phyloP scores from a whole-genome alignment of 2,888 invertebrate genomes.

The Melanotus villosus region DNA sequence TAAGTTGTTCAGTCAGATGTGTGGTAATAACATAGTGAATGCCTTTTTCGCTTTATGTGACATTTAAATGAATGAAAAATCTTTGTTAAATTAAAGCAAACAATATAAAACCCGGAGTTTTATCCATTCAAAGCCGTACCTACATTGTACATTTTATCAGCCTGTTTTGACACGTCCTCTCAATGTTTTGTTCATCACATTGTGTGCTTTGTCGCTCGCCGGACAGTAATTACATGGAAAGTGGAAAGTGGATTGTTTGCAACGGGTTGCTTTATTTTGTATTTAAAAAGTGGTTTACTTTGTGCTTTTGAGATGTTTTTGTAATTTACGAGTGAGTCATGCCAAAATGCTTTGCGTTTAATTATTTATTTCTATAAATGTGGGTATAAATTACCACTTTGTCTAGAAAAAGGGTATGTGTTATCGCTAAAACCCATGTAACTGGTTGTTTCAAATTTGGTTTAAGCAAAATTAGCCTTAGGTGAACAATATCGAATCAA shows the following conservation, averaged over 20 bases:
- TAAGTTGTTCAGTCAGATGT: neutral
- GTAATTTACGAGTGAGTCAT: neutral
- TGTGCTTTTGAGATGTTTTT: conserved; percentile 26
- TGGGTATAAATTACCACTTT: neutral
- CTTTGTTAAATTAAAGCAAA: conserved; percentile 28
- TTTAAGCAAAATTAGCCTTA: no score
- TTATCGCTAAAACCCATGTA: no score
- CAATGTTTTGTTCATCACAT: conserved; percentile 43
- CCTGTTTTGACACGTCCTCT: conserved; percentile 41
- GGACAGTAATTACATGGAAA: conserved; percentile 44
- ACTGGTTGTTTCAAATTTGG: no score
- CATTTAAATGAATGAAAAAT: conserved; percentile 20
- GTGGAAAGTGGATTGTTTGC: conserved; percentile 37
- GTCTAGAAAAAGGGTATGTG: no score
- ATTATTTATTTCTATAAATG: no score
- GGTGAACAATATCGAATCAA: no score
- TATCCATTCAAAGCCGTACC: conserved; percentile 30
- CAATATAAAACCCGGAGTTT: conserved; percentile 2
- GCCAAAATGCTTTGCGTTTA: neutral
- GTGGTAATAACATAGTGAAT: neutral
- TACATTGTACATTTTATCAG: conserved; percentile 42
- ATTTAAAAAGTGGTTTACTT: conserved; percentile 31
- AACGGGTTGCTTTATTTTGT: conserved; percentile 32
- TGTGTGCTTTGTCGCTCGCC: conserved; percentile 41
- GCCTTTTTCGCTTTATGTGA: neutral